Conservation (phyloP, 2,797 vertebrate genomes). For the Pristis pectinata region DNA sequence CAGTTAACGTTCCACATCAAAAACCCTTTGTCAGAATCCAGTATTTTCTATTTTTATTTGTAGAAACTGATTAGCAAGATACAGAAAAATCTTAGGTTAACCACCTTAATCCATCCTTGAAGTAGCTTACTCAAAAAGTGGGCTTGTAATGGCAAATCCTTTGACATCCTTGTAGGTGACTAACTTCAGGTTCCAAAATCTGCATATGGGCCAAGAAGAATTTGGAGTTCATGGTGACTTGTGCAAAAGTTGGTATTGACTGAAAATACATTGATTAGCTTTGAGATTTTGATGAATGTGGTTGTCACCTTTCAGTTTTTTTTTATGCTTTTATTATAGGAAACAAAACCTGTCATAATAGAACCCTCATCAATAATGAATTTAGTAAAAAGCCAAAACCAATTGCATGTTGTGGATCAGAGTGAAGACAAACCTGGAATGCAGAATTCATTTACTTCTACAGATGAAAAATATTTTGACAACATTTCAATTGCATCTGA, state of each 20-base stretch:
- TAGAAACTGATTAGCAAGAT: no score
- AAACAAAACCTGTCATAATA: constrained; percentile 80
- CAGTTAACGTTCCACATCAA: no score
- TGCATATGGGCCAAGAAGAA: background rate
- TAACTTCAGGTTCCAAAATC: background rate
- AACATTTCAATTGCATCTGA: constrained; percentile 87
- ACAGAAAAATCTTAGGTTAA: background rate
- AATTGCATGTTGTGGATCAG: constrained; percentile 60
- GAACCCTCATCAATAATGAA: constrained; percentile 80
- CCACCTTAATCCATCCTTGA: background rate
- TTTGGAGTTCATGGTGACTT: background rate
- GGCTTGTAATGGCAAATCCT: background rate
- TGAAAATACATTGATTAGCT: background rate
- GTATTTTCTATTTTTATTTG: no score
- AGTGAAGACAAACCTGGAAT: constrained; percentile 61
- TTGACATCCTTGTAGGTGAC: background rate
- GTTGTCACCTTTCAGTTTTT: background rate
- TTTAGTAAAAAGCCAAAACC: constrained; percentile 64
- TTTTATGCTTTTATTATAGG: constrained; percentile 57
- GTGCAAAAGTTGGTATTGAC: background rate
- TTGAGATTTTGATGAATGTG: background rate
- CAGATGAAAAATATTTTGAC: constrained; percentile 83
- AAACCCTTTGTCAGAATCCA: no score
- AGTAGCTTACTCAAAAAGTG: background rate
- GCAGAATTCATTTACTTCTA: constrained; percentile 63